phyloP scores from a whole-genome alignment of 2,113 vertebrate genomes.

The Xenopus borealis region DNA sequence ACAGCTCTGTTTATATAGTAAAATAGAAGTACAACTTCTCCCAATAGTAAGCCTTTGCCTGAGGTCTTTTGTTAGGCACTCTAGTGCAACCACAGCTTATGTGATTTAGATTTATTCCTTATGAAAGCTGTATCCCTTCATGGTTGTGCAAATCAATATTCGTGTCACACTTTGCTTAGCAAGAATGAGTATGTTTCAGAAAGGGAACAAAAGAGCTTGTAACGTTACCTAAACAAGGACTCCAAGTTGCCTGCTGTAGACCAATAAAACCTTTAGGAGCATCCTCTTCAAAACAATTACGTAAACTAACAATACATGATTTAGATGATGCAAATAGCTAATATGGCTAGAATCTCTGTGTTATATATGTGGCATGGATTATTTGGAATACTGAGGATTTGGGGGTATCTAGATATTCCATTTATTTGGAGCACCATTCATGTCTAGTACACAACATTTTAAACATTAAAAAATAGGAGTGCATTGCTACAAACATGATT shows the following conservation, averaged over 20 bases:
- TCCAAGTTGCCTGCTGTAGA: slow-evolving; percentile 5
- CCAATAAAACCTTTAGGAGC: slow-evolving; percentile 1
- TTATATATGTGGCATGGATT: no score
- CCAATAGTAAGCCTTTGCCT: background rate
- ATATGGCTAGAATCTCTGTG: no score
- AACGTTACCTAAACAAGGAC: slow-evolving; percentile 20
- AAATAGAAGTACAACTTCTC: slow-evolving; percentile 3
- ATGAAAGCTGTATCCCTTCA: slow-evolving; percentile 5
- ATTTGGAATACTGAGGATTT: no score
- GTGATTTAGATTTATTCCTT: slow-evolving; percentile 4
- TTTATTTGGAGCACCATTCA: no score
- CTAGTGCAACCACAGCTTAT: background rate
- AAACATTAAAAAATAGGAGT: no score
- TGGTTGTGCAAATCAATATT: slow-evolving; percentile 38
- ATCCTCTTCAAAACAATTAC: slow-evolving; percentile 9
- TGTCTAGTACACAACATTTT: no score
- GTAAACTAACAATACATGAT: slow-evolving; percentile 4
- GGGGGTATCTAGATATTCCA: no score
- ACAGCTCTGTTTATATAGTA: background rate
- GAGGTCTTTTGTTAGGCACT: no score
- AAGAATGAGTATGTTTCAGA: slow-evolving; percentile 22
- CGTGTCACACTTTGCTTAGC: slow-evolving; percentile 32
- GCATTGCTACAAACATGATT: no score
- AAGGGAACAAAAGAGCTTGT: slow-evolving; percentile 13
- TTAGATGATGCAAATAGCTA: no score